phyloP scores from a whole-genome alignment of 2,888 invertebrate species.

The Automeris io region DNA sequence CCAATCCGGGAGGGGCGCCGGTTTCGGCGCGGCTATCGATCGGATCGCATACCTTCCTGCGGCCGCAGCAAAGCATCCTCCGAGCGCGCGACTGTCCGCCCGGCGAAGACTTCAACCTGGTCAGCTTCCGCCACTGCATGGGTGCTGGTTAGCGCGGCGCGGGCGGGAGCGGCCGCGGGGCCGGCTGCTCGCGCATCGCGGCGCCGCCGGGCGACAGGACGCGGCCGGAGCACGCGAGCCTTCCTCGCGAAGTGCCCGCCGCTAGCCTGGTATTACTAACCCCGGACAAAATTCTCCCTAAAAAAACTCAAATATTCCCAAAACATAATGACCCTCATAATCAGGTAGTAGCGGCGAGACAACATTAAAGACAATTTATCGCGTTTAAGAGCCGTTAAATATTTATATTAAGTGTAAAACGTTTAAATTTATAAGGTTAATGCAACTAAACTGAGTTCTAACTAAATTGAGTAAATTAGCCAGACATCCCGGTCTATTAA shows the following conservation, averaged over 20 bases:
- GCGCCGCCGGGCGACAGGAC: constrained; percentile 49
- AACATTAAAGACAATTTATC: too few species aligned
- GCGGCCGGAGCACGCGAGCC: constrained; percentile 73
- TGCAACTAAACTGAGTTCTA: too few species aligned
- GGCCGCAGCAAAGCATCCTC: constrained; percentile 97
- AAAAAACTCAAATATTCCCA: too few species aligned
- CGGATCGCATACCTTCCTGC: constrained; percentile 88
- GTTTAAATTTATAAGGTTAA: too few species aligned
- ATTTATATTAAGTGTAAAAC: too few species aligned
- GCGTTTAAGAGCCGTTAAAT: too few species aligned
- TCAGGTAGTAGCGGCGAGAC: too few species aligned
- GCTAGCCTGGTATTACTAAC: too few species aligned
- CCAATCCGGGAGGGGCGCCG: constrained; percentile 71
- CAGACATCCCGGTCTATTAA: too few species aligned
- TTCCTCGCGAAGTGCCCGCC: constrained; percentile 69
- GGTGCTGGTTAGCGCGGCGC: constrained; percentile 81
- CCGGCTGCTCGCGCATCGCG: constrained; percentile 69
- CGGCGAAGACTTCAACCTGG: constrained; percentile 86
- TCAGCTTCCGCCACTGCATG: constrained; percentile 92
- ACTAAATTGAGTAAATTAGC: too few species aligned
- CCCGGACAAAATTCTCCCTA: too few species aligned
- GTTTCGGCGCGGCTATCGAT: constrained; percentile 74
- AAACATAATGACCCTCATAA: too few species aligned
- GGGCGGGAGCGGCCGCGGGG: constrained; percentile 69
- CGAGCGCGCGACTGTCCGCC: constrained; percentile 82